Evolutionary conservation across 2,797 vertebrate genomes (phyloP).

Genomic region (Ibycter americanus): DNA sequence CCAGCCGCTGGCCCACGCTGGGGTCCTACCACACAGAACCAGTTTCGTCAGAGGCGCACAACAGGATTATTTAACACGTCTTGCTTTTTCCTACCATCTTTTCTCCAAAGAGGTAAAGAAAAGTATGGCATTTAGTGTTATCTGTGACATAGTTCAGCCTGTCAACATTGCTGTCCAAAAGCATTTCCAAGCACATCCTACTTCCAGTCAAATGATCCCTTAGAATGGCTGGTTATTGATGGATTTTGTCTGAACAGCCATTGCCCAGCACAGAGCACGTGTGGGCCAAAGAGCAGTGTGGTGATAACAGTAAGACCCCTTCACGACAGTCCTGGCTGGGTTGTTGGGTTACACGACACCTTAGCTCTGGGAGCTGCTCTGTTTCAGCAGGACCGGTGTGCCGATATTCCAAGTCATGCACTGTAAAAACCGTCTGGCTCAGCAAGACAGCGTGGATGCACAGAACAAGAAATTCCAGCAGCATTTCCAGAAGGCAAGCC

Average conservation of each 20-base stretch:
- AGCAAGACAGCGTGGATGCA: not conserved
- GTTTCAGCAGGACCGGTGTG: not conserved
- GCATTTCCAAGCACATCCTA: not conserved
- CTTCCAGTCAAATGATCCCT: not conserved
- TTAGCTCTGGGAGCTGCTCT: not conserved
- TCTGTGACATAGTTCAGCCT: not conserved
- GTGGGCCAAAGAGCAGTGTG: not conserved
- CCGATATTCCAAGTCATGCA: not conserved
- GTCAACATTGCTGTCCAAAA: not conserved
- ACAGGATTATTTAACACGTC: accelerated
- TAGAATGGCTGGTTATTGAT: not conserved
- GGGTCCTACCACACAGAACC: not conserved
- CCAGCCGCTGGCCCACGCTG: not conserved
- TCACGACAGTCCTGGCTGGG: not conserved
- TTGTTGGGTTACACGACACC: not conserved
- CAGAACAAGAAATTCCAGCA: not conserved
- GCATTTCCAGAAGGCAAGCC: not conserved
- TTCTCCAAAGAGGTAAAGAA: not conserved
- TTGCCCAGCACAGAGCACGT: accelerated
- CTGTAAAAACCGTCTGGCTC: not conserved
- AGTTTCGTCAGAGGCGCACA: not conserved
- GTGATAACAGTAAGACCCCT: too few species aligned
- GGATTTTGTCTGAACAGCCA: not conserved
- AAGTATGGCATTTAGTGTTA: not conserved
- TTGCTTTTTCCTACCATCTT: not conserved